These are phyloP conservation scores for Erythrolamprus reginae DNA, from an alignment of 2,113 vertebrate species.

Conservation along the genomic window DNA sequence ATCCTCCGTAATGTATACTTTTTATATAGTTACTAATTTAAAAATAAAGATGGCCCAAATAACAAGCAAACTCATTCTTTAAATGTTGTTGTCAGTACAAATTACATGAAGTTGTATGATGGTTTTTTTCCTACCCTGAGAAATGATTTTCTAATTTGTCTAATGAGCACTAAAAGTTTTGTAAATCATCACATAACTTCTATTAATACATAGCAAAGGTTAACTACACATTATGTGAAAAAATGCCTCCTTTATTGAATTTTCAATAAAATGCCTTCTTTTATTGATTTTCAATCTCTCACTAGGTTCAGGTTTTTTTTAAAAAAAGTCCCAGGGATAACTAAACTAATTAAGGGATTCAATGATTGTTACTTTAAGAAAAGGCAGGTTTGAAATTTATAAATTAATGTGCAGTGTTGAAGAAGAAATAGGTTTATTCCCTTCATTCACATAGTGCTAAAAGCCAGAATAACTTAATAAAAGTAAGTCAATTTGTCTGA, in stretches of 20 bases:
- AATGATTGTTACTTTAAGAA: not conserved
- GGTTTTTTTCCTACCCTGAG: not conserved
- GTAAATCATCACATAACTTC: not conserved
- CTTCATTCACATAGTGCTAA: not conserved
- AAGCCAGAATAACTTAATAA: not conserved
- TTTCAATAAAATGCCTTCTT: not conserved
- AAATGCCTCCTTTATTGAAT: not conserved
- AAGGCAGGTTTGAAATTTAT: not conserved
- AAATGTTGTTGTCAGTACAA: not conserved
- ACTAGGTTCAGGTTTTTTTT: not conserved
- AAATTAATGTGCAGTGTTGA: not conserved
- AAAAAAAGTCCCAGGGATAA: not conserved
- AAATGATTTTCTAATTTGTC: not conserved
- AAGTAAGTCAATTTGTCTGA: not conserved
- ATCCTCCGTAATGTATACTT: not conserved
- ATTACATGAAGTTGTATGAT: not conserved
- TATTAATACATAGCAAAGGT: not conserved
- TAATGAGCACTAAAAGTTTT: not conserved
- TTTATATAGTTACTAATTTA: not conserved
- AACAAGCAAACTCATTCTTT: not conserved
- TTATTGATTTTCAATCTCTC: not conserved
- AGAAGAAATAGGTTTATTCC: not conserved
- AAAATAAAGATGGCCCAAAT: not conserved
- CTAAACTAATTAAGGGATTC: not conserved
- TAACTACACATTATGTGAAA: not conserved